Evolutionary conservation across 2,113 vertebrate genomes (phyloP).

Genomic region (Pseudorectes ferrugineus): DNA sequence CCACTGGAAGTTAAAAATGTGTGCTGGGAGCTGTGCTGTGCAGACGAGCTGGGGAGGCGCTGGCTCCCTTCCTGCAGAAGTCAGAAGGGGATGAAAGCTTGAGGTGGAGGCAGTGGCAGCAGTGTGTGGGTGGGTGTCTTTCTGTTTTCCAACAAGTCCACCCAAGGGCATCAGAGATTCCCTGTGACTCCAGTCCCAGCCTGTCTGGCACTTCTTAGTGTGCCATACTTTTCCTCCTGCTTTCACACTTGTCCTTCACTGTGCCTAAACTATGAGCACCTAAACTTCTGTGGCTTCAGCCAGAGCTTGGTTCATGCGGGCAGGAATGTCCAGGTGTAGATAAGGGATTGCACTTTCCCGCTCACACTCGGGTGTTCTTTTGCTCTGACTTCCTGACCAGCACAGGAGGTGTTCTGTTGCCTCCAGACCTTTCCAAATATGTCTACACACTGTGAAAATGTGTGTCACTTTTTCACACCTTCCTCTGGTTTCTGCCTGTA

Average conservation of each 20-base stretch:
- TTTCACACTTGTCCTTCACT: not conserved
- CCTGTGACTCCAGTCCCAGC: not conserved
- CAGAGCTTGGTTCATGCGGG: not conserved
- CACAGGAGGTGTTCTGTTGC: not conserved
- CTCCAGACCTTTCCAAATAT: not conserved
- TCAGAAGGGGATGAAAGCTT: not conserved
- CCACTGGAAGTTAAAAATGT: not conserved
- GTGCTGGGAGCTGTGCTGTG: not conserved
- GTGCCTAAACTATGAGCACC: not conserved
- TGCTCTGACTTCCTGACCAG: not conserved
- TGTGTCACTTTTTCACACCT: not conserved
- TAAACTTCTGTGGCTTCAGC: not conserved
- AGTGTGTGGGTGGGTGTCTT: not conserved
- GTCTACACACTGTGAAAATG: not conserved
- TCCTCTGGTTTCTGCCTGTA: not conserved
- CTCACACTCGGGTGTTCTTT: not conserved
- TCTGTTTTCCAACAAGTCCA: not conserved
- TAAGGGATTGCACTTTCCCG: not conserved
- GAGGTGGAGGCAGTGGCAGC: not conserved
- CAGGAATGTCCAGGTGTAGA: not conserved
- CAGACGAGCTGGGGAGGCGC: not conserved
- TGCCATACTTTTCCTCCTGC: accelerated
- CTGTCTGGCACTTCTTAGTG: not conserved
- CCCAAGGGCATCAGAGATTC: not conserved
- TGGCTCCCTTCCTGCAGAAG: not conserved